Conservation (phyloP, 2,797 vertebrate species). For the Neomorphus geoffroyi region DNA sequence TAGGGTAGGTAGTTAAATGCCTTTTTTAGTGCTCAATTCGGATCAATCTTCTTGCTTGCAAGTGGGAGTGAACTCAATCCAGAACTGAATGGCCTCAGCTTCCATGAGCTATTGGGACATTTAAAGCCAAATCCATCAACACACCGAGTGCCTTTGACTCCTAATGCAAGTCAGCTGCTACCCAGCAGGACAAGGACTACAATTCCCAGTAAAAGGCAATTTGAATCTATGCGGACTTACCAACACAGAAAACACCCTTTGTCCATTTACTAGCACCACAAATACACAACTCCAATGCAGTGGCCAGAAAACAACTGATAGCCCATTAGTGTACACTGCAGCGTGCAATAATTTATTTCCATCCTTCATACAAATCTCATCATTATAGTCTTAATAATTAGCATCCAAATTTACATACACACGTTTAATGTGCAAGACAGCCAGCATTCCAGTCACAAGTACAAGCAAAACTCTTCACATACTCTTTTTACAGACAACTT, state of each 20-base stretch:
- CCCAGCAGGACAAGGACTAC: neutral
- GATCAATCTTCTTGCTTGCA: neutral
- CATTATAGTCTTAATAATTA: neutral
- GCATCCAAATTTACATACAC: neutral
- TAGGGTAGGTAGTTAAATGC: neutral
- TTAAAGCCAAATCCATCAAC: neutral
- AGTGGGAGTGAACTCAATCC: neutral
- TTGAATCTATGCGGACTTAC: neutral
- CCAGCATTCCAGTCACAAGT: neutral
- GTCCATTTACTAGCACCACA: neutral
- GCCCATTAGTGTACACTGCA: neutral
- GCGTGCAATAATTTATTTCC: neutral
- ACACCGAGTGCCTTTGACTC: neutral
- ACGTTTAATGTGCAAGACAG: slow-evolving; percentile 5
- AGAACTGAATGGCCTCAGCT: neutral
- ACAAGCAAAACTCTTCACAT: neutral
- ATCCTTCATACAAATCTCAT: neutral
- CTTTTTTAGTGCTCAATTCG: neutral
- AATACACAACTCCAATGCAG: neutral
- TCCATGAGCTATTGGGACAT: neutral
- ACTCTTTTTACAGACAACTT: neutral
- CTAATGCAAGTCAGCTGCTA: neutral
- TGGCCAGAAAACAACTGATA: neutral
- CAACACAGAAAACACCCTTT: neutral
- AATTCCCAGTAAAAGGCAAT: neutral